Base-by-base conservation (phyloP, 2,888 invertebrate species). In the Junonia oenone region DNA sequence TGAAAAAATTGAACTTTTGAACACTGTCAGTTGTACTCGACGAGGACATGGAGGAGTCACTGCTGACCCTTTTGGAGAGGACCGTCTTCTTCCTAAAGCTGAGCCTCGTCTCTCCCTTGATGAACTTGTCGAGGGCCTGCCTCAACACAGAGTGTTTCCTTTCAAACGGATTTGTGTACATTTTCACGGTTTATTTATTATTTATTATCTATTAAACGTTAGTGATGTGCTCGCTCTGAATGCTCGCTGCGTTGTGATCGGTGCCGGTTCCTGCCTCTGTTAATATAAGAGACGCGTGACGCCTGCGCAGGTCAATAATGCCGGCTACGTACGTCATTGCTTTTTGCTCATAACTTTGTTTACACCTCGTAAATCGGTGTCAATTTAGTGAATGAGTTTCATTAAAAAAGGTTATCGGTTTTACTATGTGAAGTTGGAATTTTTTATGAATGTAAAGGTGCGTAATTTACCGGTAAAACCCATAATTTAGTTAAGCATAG, bases 131-230 rank as follows among this genome's bases (percentile, higher is more conserved):
- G 68, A 94, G 81, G 69, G 92, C 91, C 72, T 93, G 93, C 67
- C 93, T 90, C 73, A 94, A 88, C 54, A 92, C 92, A 13, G 93
- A 93, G 75, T 94, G 94, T 67, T 93, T 94, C 65, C 94, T 91
- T 65, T 93, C 93, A 73, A 94, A 93, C 52, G 93, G 93, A 75
- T 94, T 94, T 58, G 93, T 93, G 69, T 92, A 93, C 94, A 93
- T 93, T 66, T 80, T 89, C 52, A 50, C 29, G 31, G 33, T 43
- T 62, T 6, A 33, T 33, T 33, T 22, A 22, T 22, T 2, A 3
- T 22, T 22, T 22, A 22, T 2, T 33, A n/a, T 33, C n/a, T n/a
- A 33, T 19, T 19, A 17, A 15, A 22, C n/a, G n/a, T 29, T 9
- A 19, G 33, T 59, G 61, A 70, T 81, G 84, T 78, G 72, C 63